Base-by-base conservation (phyloP, 2,888 invertebrate genomes). In the Amiota minor region DNA sequence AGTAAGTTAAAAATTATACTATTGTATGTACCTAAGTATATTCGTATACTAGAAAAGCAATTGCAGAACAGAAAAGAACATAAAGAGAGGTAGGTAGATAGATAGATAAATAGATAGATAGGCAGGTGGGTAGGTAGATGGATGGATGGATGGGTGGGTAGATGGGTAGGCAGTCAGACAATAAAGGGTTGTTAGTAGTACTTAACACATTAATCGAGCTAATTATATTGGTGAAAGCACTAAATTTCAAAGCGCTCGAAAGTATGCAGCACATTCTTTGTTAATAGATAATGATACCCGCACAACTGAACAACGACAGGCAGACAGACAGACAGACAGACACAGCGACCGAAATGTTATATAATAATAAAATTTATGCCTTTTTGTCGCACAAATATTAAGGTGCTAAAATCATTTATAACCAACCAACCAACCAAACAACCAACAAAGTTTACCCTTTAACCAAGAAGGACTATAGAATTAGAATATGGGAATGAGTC, bases 191-290 rank as follows among this genome's bases (percentile, higher is more conserved):
- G 61, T n/a, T 59, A 18, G 35, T 16, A n/a, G 35, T 68, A 68
- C 67, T 68, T 68, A 68, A 68, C 67, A 68, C 82, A 83, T 83
- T 83, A 83, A 77, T 76, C 75, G 75, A 35, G 35, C 72, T 75
- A 78, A 80, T 83, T 82, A 81, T 80, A 82, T 83, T 83, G 81
- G 81, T 75, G 78, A 76, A 77, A 78, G 78, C 55, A 75, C 75
- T 76, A 77, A 80, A 82, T 81, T 75, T 78, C 65, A 65, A 65
- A 35, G 35, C 35, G 35, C 35, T 35, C 35, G 35, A 35, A 35
- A 35, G 6, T 35, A 35, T 35, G 35, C 35, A 35, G 35, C 35
- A 35, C 35, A 35, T 35, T 35, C 35, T 35, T 35, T 35, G 35
- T 35, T 35, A 35, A 35, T 35, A 35, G 35, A 35, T 35, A 35